Base-by-base conservation (phyloP, 1,140 invertebrate species). In the Platorchestia sp. region DNA sequence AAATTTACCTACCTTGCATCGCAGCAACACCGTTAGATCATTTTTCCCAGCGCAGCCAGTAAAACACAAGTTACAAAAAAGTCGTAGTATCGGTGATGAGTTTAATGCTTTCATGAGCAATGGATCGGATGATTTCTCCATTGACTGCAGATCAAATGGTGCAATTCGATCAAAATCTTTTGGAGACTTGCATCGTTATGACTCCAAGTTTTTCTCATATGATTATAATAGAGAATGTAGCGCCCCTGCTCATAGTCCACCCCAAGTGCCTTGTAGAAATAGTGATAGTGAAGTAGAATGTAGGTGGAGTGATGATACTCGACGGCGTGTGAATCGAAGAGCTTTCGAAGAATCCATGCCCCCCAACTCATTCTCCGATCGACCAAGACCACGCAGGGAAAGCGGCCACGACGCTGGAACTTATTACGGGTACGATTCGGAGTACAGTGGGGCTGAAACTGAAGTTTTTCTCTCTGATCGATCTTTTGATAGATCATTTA, bases 381-480 rank as follows among this genome's bases (percentile, higher is more conserved):
- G 53, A 95, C 89, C 43, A 45, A 40, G 91, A 45, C 91, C 91
- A 44, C 95, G 95, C 40, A 95, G 95, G 47, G 91, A 95, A 86
- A 95, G 95, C 87, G 95, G 96, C 41, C 96, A 96, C 87, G 96
- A 95, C 86, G 96, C 96, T 93, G 96, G 96, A 89, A 96, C 95
- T 59, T 96, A 96, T 45, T 96, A 96, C 95, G 96, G 96, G 93
- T 96, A 96, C 95, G 96, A 96, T 95, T 96, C 96, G 41, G 96
- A 96, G 86, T 96, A 96, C 95, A 96, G 96, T 86, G 96, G 96
- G n/a, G 96, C 96, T 42, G 96, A 96, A 95, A 96, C 96, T 22
- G 96, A 96, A 91, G 96, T 96, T 95, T 96, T 95, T 75, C 95
- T 96, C 86, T 95, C 96, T 45, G 96, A 96, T 95, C 95, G 95